phyloP scores from a whole-genome alignment of 2,113 vertebrate species.

The Ifrita kowaldi region DNA sequence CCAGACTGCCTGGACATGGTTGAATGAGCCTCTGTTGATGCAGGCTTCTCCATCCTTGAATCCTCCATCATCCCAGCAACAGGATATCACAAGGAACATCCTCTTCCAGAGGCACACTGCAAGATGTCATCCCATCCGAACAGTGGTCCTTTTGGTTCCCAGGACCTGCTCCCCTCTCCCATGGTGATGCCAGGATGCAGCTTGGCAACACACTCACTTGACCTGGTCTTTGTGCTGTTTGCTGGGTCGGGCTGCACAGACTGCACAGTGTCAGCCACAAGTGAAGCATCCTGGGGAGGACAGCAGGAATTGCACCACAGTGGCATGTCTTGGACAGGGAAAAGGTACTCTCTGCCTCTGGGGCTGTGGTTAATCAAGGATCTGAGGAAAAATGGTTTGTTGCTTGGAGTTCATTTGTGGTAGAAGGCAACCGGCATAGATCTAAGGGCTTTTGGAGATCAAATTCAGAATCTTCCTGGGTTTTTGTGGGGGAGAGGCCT shows the following conservation, averaged over 20 bases:
- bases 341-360: rapidly evolving
- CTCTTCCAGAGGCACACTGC: not conserved
- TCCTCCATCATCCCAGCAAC: not conserved
- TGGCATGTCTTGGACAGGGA: not conserved
- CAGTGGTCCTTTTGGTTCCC: not conserved
- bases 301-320: not conserved
- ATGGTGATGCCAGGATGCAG: not conserved
- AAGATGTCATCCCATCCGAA: not conserved
- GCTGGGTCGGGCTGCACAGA: not conserved
- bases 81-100: not conserved
- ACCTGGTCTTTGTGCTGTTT: not conserved
- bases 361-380: not conserved
- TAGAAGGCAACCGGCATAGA: not conserved
- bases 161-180: not conserved
- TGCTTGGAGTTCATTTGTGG: not conserved
- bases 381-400: not conserved
- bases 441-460: not conserved
- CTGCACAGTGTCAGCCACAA: not conserved
- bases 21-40: not conserved
- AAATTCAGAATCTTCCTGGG: not conserved
- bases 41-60: not conserved
- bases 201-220: not conserved
- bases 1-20: not conserved
- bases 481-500: not conserved
- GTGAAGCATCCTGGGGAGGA: not conserved